Evolutionary conservation across 2,113 vertebrate genomes (phyloP), one percentile per base, ranked within the genome.

Genomic region (Periophthalmodon schlosseri): DNA sequence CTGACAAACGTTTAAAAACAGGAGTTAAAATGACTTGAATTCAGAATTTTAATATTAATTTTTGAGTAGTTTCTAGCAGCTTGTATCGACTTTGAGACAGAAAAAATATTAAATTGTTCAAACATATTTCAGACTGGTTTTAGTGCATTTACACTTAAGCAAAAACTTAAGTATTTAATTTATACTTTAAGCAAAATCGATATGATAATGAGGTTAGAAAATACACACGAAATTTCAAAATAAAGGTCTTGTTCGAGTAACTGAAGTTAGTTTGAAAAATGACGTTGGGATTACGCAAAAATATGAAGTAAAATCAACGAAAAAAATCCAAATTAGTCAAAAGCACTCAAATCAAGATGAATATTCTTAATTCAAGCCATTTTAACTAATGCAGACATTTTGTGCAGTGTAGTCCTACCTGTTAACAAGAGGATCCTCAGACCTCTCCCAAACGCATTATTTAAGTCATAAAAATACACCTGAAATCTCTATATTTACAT

Each of bases 401-500:
- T 60, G 57, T 60, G 57, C 24, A 60, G 57, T 60, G 24, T 5
- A 15, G 57, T 56, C 52, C 87, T 85, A 87, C 84, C 88, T 84
- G 85, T 87, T 83, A 90, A 86, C 81, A 70, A 83, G 83, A 89
- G 82, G 88, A 78, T 78, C 79, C 56, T 79, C 77, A 87, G 74
- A 85, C 71, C 58, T 86, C 70, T 90, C 84, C 86, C 88, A 86
- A 92, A 93, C 44, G 12, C 77, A 84, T 87, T 20, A 20, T 83
- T 86, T 90, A 87, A n/a, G 10, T 65, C 34, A 88, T 84, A 91
- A 91, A 92, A 93, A 93, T 91, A 93, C 89, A 90, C 87, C 88
- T 91, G 90, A 90, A 90, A 85, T 92, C 89, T 93, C 89, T 93
- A 85, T 90, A 87, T 92, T 83, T 92, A 93, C 91, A 92, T 88